These are phyloP conservation scores for Oscheius myriophilus DNA, from an alignment of 2,888 invertebrate species.

Conservation along the genomic window DNA sequence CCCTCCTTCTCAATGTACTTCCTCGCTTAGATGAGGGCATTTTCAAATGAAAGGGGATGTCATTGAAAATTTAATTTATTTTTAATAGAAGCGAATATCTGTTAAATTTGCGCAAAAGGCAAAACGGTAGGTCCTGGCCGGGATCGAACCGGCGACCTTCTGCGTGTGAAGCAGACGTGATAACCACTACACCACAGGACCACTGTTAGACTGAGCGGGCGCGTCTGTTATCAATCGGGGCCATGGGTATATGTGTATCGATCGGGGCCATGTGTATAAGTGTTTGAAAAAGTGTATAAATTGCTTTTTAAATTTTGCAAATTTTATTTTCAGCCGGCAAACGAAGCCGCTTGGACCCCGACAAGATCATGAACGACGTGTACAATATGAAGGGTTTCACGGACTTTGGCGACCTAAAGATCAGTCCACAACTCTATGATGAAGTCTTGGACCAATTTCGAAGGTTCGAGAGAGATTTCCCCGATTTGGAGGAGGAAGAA, in stretches of 20 bases:
- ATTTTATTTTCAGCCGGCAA: slow-evolving; percentile 26
- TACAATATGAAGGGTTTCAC: slow-evolving; percentile 11
- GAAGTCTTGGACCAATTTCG: slow-evolving; percentile 21
- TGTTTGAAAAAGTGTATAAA: no score
- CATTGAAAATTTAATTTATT: no score
- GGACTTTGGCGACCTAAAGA: slow-evolving; percentile 23
- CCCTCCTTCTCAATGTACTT: no score
- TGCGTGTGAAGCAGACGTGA: slow-evolving; percentile 67
- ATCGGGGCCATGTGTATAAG: no score
- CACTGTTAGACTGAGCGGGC: no score
- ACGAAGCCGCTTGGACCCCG: slow-evolving; percentile 19
- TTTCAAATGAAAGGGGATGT: no score
- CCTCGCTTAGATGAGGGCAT: no score
- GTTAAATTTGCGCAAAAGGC: no score
- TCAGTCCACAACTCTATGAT: slow-evolving; percentile 14
- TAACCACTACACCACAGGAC: slow-evolving; percentile 65
- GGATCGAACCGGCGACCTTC: slow-evolving; percentile 66
- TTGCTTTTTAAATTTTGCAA: no score
- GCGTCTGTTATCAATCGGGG: no score
- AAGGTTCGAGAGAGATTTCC: slow-evolving; percentile 20
- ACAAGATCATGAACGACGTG: slow-evolving; percentile 27
- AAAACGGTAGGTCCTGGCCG: slow-evolving; percentile 56
- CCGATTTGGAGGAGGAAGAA: slow-evolving; percentile 10
- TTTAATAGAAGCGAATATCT: no score
- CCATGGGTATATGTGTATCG: no score